A percentile compares a stretch with the other conserved stretches of the same genome.
Conservation (phyloP, 2,888 invertebrate genomes). For the Romanomermis culicivorax region DNA sequence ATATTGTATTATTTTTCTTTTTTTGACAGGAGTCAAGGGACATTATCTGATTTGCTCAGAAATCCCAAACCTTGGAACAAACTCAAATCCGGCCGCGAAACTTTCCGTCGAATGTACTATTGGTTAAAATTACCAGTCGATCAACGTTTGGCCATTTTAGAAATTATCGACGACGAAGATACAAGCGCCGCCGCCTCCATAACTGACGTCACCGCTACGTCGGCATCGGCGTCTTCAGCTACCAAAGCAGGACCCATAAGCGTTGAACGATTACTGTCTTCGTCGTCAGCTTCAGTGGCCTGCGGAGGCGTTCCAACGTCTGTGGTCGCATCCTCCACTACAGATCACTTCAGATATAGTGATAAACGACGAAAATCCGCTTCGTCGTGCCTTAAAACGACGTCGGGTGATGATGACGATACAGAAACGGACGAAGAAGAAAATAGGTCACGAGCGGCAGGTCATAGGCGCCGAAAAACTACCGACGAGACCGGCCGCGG, state of each 20-base stretch:
- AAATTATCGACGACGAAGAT: slow-evolving; percentile 2
- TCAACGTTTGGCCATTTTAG: slow-evolving; percentile 7
- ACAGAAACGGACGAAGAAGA: neutral
- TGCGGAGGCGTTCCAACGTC: neutral
- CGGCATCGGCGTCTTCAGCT: neutral
- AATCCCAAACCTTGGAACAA: slow-evolving; percentile 30
- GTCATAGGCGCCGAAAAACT: neutral
- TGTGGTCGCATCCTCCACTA: neutral
- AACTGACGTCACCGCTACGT: neutral
- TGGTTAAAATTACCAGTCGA: slow-evolving; percentile 9
- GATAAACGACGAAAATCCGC: neutral
- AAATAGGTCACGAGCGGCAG: neutral
- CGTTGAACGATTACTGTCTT: neutral
- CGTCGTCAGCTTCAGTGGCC: neutral
- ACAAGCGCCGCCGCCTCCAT: slow-evolving; percentile 11
- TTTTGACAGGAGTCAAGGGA: slow-evolving; percentile 23
- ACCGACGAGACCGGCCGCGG: neutral
- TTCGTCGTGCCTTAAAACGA: neutral
- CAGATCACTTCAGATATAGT: neutral
- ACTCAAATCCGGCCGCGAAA: slow-evolving; percentile 27
- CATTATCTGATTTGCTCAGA: slow-evolving; percentile 25
- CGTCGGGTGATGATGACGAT: neutral
- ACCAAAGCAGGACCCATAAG: neutral
- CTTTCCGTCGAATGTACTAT: slow-evolving; percentile 18
- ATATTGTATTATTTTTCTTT: no score